Base-by-base conservation (phyloP, 2,113 vertebrate genomes). In the Xyrauchen texanus region DNA sequence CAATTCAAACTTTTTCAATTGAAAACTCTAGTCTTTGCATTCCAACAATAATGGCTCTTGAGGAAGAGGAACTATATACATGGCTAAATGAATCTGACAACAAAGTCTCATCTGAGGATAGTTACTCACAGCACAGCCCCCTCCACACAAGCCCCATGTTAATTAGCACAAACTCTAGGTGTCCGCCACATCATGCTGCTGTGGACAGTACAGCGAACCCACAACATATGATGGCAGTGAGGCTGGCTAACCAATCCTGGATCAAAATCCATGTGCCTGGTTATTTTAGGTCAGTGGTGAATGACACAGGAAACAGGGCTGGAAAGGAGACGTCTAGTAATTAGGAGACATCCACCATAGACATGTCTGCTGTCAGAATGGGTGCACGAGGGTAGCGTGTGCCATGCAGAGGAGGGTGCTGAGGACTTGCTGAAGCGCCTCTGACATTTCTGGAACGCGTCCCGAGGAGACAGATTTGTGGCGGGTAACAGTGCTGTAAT, bases 401-500 rank as follows among this genome's bases (percentile, higher is more conserved):
- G 76, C 42, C 12, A 51, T 34, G 21, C 21, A 34, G 21, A 76
- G 21, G 21, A 34, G 21, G 21, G 21, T 34, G 21, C 21, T 34
- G 21, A 34, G 65, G 76, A 53, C 44, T 58, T 11, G 66, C 75
- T 58, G 53, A 57, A 47, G 46, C 45, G 73, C 65, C 51, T 4
- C 47, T 88, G 87, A 86, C 86, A 83, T 89, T 88, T 89, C 81
- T 77, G 80, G 87, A 76, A 85, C 85, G 79, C 87, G 77, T 85
- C 79, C 86, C 76, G 79, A 90, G 86, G 85, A 89, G 82, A 85
- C 85, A 87, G 84, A 89, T 91, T 90, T 84, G 82, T 86, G 87
- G 86, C 82, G 88, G 87, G 86, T 89, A 86, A 87, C 87, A 90
- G 89, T 90, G 86, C 84, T 62, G 71, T 91, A 92, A 93, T 89